These are phyloP conservation scores for Papilio protenor DNA, from an alignment of 2,888 invertebrate genomes.

Conservation along the genomic window DNA sequence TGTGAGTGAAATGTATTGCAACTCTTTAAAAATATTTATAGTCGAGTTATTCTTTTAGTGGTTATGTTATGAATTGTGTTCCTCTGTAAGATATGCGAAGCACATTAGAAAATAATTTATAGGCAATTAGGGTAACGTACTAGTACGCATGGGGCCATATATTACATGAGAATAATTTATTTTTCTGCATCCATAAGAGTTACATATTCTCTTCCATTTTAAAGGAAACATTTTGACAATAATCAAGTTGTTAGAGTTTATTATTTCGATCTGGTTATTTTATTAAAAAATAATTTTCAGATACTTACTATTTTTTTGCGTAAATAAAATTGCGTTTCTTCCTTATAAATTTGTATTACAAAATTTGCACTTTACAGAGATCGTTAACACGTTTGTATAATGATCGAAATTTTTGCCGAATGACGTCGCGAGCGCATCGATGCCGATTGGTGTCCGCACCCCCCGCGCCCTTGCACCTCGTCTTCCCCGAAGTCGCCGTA, in stretches of 20 bases:
- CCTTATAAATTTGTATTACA: no score
- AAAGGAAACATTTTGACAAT: background rate
- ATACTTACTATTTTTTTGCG: no score
- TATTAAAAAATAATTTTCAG: background rate
- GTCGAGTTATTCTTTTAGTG: background rate
- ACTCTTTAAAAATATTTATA: background rate
- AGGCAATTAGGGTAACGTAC: slow-evolving; percentile 25
- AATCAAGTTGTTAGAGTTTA: background rate
- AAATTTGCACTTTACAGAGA: no score
- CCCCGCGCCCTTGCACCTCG: no score
- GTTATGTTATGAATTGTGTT: slow-evolving; percentile 15
- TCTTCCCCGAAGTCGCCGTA: no score
- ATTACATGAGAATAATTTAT: slow-evolving; percentile 18
- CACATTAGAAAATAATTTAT: slow-evolving; percentile 28
- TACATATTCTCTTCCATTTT: slow-evolving; percentile 9
- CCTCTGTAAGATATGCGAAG: slow-evolving; percentile 19
- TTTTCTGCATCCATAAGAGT: slow-evolving; percentile 22
- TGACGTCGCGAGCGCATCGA: no score
- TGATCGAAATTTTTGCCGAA: no score
- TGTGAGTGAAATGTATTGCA: background rate
- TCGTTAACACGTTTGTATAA: no score
- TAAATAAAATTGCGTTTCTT: no score
- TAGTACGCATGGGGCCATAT: slow-evolving; percentile 19
- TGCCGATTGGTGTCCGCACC: no score
- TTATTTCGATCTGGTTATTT: background rate